Percentiles rank a stretch among this genome's conserved stretches.
phyloP scores from a whole-genome alignment of 2,113 vertebrate genomes.

The Fukomys damarensis region DNA sequence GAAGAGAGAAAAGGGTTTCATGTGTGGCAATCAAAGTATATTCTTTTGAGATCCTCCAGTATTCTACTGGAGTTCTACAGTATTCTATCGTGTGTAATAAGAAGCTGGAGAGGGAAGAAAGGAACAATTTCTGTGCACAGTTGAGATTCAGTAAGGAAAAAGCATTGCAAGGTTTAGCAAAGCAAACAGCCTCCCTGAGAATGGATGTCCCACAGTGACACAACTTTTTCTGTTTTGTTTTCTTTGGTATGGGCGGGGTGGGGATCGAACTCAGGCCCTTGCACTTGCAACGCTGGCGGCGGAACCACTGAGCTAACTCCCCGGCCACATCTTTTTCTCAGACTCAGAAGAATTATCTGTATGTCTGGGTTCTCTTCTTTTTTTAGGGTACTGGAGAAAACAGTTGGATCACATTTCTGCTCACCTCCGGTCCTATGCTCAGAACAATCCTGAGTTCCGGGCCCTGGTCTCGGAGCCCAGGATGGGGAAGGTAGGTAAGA shows the following conservation, averaged over 20 bases:
- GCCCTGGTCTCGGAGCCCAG: slow-evolving; percentile 93
- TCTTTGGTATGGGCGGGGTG: no score
- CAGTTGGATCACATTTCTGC: slow-evolving; percentile 96
- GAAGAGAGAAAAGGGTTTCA: no score
- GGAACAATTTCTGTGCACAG: background rate
- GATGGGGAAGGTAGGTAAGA: slow-evolving; percentile 92
- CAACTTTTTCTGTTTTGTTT: no score
- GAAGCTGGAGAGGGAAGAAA: background rate
- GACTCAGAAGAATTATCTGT: background rate
- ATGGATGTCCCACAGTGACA: background rate
- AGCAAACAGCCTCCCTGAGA: background rate
- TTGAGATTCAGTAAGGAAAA: slow-evolving; percentile 6
- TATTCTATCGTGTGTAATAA: background rate
- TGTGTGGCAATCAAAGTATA: background rate
- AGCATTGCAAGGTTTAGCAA: background rate
- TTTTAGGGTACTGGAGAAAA: slow-evolving; percentile 95
- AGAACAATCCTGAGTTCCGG: slow-evolving; percentile 94
- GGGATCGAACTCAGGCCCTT: no score
- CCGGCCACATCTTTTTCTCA: background rate
- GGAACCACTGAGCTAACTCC: no score
- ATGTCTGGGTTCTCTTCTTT: slow-evolving; percentile 16
- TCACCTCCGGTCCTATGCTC: slow-evolving; percentile 94
- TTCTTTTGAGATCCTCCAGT: background rate
- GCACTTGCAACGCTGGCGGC: no score
- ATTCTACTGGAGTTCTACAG: no score